Conservation (phyloP, 2,113 vertebrate genomes). For the Arizona elegans region DNA sequence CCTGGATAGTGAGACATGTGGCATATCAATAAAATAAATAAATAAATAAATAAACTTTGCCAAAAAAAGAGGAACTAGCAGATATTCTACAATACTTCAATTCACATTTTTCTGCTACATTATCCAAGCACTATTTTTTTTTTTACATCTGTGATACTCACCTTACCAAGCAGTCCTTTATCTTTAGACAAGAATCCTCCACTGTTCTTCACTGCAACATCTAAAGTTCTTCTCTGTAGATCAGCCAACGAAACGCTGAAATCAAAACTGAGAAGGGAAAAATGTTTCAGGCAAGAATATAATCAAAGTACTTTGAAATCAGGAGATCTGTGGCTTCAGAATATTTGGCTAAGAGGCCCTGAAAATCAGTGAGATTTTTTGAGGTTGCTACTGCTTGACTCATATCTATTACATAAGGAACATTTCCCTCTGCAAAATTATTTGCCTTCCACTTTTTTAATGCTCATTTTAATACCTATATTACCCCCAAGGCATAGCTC, state of each 20-base stretch:
- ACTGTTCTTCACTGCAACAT: constrained; percentile 95
- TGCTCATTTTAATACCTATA: not conserved
- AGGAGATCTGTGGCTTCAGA: not conserved
- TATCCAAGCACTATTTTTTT: not conserved
- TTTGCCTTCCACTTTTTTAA: not conserved
- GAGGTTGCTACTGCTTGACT: not conserved
- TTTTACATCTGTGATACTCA: constrained; percentile 55
- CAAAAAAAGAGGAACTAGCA: not conserved
- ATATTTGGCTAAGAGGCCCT: not conserved
- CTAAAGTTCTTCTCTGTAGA: constrained; percentile 85
- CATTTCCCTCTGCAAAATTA: not conserved
- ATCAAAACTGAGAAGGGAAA: constrained; percentile 78
- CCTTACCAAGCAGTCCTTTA: constrained; percentile 96
- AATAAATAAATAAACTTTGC: not conserved
- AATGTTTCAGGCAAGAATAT: constrained; percentile 18
- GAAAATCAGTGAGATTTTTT: not conserved
- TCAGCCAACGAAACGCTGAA: constrained; percentile 89
- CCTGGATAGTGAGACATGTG: not conserved
- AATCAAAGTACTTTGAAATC: not conserved
- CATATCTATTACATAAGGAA: not conserved
- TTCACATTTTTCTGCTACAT: not conserved
- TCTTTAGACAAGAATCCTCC: constrained; percentile 93
- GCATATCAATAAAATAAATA: not conserved
- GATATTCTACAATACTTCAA: constrained; percentile 1
- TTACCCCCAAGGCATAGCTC: not conserved